Percentiles rank a stretch among this genome's conserved stretches.
phyloP scores from a whole-genome alignment of 2,888 invertebrate species.

The Monoplex corrugatus region DNA sequence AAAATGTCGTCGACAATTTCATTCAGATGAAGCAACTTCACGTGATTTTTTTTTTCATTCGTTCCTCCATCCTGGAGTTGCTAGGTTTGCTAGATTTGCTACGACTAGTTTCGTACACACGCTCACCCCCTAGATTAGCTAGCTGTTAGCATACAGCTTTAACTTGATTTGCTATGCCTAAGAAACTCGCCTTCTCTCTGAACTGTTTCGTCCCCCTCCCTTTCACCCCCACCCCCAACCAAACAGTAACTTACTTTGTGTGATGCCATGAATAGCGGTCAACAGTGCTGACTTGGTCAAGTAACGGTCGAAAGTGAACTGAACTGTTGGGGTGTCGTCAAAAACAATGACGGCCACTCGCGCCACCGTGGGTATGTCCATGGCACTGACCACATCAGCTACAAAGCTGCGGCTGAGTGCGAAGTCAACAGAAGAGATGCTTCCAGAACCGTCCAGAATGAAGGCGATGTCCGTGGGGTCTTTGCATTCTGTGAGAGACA shows the following conservation, averaged over 20 bases:
- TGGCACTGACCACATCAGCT: constrained; percentile 32
- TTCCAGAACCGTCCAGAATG: constrained; percentile 58
- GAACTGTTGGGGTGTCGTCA: constrained; percentile 39
- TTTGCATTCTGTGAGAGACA: constrained; percentile 20
- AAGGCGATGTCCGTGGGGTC: constrained; percentile 47
- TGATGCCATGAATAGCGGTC: constrained; percentile 48
- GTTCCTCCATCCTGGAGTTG: too few relatives aligned
- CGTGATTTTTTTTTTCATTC: too few relatives aligned
- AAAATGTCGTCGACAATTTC: too few relatives aligned
- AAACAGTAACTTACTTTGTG: not conserved
- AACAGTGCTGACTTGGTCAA: constrained; percentile 37
- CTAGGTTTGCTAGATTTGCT: too few relatives aligned
- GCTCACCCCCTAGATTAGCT: too few relatives aligned
- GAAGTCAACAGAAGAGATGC: constrained; percentile 55
- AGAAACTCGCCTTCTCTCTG: too few relatives aligned
- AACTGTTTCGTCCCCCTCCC: too few relatives aligned
- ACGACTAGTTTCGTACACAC: too few relatives aligned
- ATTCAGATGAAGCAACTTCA: too few relatives aligned
- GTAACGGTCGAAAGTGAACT: constrained; percentile 52
- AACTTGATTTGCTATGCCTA: too few relatives aligned
- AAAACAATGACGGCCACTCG: constrained; percentile 53
- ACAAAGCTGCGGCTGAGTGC: constrained; percentile 50
- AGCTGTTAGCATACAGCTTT: too few relatives aligned
- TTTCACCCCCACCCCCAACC: too few relatives aligned
- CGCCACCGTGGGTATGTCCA: constrained; percentile 46